Evolutionary conservation across 2,113 vertebrate genomes (phyloP).

Genomic region (Rostratula benghalensis): DNA sequence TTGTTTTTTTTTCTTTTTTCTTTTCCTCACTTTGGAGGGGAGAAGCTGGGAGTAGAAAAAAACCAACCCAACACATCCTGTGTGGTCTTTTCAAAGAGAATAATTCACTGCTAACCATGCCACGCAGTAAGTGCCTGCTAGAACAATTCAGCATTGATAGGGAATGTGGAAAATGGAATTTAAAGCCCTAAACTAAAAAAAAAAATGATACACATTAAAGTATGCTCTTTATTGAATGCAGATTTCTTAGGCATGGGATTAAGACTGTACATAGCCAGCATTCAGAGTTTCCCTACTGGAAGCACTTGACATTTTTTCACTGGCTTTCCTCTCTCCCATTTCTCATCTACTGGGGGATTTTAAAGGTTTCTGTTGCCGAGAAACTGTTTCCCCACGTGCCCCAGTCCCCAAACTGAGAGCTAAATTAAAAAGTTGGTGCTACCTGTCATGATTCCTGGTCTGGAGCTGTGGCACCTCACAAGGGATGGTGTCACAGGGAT

Average conservation of each 20-base stretch:
- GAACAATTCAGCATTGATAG: not conserved
- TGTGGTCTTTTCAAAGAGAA: slow-evolving; percentile 25
- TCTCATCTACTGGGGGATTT: not conserved
- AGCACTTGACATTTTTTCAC: not conserved
- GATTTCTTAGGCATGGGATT: not conserved
- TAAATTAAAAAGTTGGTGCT: not conserved
- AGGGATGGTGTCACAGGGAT: not conserved
- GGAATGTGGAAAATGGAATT: slow-evolving; percentile 8
- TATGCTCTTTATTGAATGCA: not conserved
- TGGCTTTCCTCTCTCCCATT: not conserved
- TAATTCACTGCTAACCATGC: not conserved
- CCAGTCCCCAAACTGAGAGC: not conserved
- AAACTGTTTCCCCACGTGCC: not conserved
- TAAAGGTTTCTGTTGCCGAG: not conserved
- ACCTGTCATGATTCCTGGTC: not conserved
- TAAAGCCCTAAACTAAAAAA: not conserved
- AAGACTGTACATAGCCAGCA: not conserved
- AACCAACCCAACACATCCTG: not conserved
- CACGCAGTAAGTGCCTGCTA: not conserved
- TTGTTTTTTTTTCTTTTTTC: not conserved
- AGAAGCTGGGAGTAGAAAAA: not conserved
- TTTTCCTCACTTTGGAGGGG: not conserved
- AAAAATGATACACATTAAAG: not conserved
- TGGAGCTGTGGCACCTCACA: not conserved
- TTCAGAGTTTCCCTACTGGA: not conserved